Conservation (phyloP, 2,888 invertebrate species). For the Axea sp. region DNA sequence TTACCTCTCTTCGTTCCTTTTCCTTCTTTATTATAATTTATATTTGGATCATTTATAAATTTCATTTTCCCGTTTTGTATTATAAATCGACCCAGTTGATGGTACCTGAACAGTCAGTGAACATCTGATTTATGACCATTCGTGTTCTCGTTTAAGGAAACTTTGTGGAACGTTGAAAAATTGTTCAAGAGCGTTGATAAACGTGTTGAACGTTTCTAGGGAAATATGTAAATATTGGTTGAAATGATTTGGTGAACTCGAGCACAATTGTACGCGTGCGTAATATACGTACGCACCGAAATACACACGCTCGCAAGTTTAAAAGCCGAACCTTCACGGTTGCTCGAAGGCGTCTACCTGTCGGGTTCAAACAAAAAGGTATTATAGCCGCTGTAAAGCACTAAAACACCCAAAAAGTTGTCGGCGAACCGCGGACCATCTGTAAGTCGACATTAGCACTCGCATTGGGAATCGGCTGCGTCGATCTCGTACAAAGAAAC, state of each 20-base stretch:
- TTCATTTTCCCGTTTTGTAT: too few relatives aligned
- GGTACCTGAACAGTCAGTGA: too few relatives aligned
- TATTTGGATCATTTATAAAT: too few relatives aligned
- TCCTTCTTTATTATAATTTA: too few relatives aligned
- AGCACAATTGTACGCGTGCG: slow-evolving; percentile 28
- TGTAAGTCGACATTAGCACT: slow-evolving; percentile 65
- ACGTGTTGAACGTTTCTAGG: slow-evolving; percentile 32
- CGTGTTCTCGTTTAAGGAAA: too few relatives aligned
- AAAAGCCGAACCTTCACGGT: slow-evolving; percentile 53
- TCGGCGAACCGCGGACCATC: slow-evolving; percentile 59
- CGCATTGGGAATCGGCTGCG: slow-evolving; percentile 72
- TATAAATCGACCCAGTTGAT: too few relatives aligned
- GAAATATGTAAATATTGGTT: slow-evolving; percentile 50
- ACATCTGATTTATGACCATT: too few relatives aligned
- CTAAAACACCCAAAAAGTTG: slow-evolving; percentile 63
- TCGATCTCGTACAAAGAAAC: slow-evolving; percentile 57
- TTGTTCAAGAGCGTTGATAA: slow-evolving; percentile 14
- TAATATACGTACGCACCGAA: slow-evolving; percentile 43
- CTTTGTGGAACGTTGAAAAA: too few relatives aligned
- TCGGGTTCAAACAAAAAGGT: slow-evolving; percentile 61
- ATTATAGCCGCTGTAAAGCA: slow-evolving; percentile 64
- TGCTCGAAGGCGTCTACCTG: slow-evolving; percentile 61
- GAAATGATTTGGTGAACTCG: slow-evolving; percentile 18
- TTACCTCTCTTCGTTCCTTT: too few relatives aligned
- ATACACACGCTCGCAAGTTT: slow-evolving; percentile 33